Percentiles rank a stretch among this genome's conserved stretches.
These are phyloP conservation scores for Hypomesus transpacificus DNA, from an alignment of 2,113 vertebrate species.

Conservation along the genomic window DNA sequence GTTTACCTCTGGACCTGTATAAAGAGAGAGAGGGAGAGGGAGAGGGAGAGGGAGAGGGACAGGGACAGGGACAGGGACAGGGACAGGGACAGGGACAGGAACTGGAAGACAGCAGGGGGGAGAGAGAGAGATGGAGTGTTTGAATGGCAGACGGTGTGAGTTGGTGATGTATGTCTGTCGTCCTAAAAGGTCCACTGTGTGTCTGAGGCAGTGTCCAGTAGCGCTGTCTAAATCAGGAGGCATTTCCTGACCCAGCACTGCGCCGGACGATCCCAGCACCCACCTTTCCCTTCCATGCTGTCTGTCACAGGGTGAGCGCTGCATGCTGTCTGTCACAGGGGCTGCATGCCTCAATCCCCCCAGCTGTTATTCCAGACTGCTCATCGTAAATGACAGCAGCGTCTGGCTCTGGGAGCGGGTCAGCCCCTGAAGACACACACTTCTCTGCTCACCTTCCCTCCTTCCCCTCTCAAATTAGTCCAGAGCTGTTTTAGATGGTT, in stretches of 20 bases:
- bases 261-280: background rate
- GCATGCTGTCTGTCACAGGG: slow-evolving; percentile 4
- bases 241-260: slow-evolving; percentile 15
- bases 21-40: slow-evolving; percentile 19
- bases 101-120: too few species aligned
- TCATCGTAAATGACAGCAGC: slow-evolving; percentile 13
- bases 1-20: background rate
- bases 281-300: slow-evolving; percentile 20
- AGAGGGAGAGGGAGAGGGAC: slow-evolving; percentile 19
- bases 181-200: background rate
- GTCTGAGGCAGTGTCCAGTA: slow-evolving; percentile 1
- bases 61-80: too few species aligned
- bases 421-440: background rate
- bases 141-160: background rate
- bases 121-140: slow-evolving; percentile 9
- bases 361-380: slow-evolving; percentile 16
- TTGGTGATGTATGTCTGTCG: slow-evolving; percentile 24
- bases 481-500: slow-evolving; percentile 5
- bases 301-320: slow-evolving; percentile 4
- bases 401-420: background rate
- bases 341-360: slow-evolving; percentile 1
- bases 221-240: slow-evolving; percentile 29
- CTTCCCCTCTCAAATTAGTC: background rate
- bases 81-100: slow-evolving; percentile 19
- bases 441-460: background rate